Base-by-base conservation (phyloP, 2,888 invertebrate genomes). In the Sarcophaga variegata region DNA sequence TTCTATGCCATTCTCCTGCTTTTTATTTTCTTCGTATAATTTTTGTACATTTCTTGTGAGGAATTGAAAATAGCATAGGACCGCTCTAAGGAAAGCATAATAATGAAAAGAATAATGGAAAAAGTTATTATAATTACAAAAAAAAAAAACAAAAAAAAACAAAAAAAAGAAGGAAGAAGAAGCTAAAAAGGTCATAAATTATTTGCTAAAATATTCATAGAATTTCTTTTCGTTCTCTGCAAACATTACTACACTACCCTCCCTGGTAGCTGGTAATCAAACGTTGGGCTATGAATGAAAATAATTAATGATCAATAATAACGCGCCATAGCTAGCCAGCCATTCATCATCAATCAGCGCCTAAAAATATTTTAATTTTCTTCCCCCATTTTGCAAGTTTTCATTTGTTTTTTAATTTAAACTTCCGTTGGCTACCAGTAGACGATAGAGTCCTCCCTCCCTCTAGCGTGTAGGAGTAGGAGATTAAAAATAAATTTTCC, bases 281-380 rank as follows among this genome's bases (percentile, higher is more conserved):
- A 37, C 8, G 37, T 37, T 37, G 8, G 37, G 10, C 70, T 64
- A 74, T 14, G 79, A 86, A 83, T 14, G 79, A 86, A 83, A 78
- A 83, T 86, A 81, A 86, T 86, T 86, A 86, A 83, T 81, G 83
- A 83, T 86, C 83, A 86, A 86, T 83, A 83, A 77, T 71, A 54
- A 17, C 14, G 17, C 54, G 4, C 4, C 54, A 54, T 5, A 71
- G 64, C 76, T 71, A 69, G 54, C 79, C 72, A 80, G 76, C 49
- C 49, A 83, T 83, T 81, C 83, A 86, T 54, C 54, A 54, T 86
- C 86, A 83, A 77, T 81, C 81, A 77, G 74, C 72, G 81, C 25
- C 69, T 75, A 84, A 75, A 75, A 80, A 80, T 71, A 76, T 64
- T 70, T 64, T 5, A 69, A 47, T 11, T 47, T 69, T 69, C 22